These are phyloP conservation scores for Acanthosepion lycidas DNA, from an alignment of 2,888 invertebrate genomes.

Conservation along the genomic window DNA sequence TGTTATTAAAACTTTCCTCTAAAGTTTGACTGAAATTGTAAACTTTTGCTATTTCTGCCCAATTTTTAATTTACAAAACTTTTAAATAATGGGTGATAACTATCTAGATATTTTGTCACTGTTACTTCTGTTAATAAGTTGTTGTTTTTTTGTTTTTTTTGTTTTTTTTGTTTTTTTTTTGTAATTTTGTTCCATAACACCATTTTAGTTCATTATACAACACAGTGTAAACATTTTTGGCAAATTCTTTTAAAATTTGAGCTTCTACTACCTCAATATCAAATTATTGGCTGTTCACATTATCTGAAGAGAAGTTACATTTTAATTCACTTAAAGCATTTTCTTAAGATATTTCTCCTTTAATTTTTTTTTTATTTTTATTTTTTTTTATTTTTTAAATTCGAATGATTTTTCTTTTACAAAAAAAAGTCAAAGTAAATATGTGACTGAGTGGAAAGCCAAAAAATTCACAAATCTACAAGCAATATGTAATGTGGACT, in stretches of 20 bases:
- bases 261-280: not conserved
- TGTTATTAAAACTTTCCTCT: too few species aligned
- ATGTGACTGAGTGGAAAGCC: not conserved
- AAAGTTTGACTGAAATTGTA: too few species aligned
- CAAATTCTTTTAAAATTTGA: not conserved
- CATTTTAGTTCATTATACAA: not conserved
- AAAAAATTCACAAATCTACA: not conserved
- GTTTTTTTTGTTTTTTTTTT: not conserved
- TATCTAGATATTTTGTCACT: not conserved
- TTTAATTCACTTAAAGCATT: not conserved
- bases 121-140: not conserved
- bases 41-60: too few species aligned
- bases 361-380: too few species aligned
- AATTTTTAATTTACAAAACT: too few species aligned
- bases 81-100: not conserved
- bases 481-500: too few species aligned
- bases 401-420: not conserved
- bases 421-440: not conserved
- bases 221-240: not conserved
- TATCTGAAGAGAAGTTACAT: not conserved
- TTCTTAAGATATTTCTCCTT: too few species aligned
- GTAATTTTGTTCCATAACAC: not conserved
- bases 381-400: not conserved
- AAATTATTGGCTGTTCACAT: slow-evolving; percentile 1
- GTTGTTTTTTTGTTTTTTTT: too few species aligned